Evolutionary conservation across 2,888 invertebrate species (phyloP).

Genomic region (Polylopha cassiicola): DNA sequence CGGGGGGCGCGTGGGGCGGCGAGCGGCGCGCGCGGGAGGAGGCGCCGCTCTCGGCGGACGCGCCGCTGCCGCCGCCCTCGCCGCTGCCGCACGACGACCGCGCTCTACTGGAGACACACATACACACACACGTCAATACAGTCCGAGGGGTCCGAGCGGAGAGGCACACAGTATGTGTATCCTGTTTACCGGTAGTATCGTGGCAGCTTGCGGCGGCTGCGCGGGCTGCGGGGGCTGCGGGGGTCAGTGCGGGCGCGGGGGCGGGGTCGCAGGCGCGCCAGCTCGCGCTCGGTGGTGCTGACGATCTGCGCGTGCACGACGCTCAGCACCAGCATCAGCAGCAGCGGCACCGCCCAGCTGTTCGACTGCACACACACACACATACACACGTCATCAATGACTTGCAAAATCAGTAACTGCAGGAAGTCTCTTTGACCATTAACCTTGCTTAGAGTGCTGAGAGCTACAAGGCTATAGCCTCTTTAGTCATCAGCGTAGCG

Average conservation of each 20-base stretch:
- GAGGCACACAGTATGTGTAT: no score
- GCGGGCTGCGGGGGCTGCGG: slow-evolving; percentile 61
- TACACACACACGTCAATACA: no score
- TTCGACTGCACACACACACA: slow-evolving; percentile 47
- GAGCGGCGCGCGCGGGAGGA: slow-evolving; percentile 64
- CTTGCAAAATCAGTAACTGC: no score
- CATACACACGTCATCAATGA: no score
- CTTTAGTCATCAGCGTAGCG: no score
- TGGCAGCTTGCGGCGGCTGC: slow-evolving; percentile 59
- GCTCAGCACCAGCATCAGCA: slow-evolving; percentile 65
- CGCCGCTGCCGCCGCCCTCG: slow-evolving; percentile 64
- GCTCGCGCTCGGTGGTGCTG: slow-evolving; percentile 70
- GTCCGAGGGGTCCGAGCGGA: no score
- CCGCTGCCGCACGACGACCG: slow-evolving; percentile 65
- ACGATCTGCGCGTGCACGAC: slow-evolving; percentile 73
- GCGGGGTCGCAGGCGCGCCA: slow-evolving; percentile 62
- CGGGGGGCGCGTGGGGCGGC: slow-evolving; percentile 48
- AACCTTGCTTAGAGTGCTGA: no score
- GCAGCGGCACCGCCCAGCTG: slow-evolving; percentile 65
- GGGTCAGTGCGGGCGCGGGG: no score
- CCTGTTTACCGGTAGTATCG: slow-evolving; percentile 55
- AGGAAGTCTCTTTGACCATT: no score
- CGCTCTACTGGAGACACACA: slow-evolving; percentile 38
- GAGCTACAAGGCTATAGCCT: no score
- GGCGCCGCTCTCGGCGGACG: slow-evolving; percentile 67